Percentiles rank a stretch among this genome's conserved stretches.
These are phyloP conservation scores for Pachypanchax playfairii DNA, from an alignment of 2,113 vertebrate species.

Conservation along the genomic window DNA sequence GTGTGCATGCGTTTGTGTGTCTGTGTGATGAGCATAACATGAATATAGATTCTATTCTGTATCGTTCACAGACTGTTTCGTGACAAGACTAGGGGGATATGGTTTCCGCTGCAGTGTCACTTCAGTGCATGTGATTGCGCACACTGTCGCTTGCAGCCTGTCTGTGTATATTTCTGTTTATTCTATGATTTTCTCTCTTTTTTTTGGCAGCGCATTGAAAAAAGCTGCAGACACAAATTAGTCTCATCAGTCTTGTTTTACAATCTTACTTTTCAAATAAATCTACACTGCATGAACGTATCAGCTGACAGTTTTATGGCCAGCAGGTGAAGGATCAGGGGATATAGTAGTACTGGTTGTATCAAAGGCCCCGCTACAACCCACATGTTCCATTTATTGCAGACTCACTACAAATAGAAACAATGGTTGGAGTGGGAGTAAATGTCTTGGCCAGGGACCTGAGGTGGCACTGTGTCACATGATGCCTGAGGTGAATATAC, in stretches of 20 bases:
- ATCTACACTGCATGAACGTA: slow-evolving; percentile 1
- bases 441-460: slow-evolving; percentile 54
- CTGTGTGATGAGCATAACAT: slow-evolving; percentile 33
- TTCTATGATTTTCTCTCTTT: not conserved
- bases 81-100: slow-evolving; percentile 69
- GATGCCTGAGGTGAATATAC: slow-evolving; percentile 26
- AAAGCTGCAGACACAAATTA: not conserved
- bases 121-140: slow-evolving; percentile 39
- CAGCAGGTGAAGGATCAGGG: slow-evolving; percentile 39
- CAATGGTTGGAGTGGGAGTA: slow-evolving; percentile 67
- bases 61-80: slow-evolving; percentile 66
- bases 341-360: slow-evolving; percentile 25
- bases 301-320: slow-evolving; percentile 5
- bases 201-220: not conserved
- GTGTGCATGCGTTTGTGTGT: slow-evolving; percentile 22
- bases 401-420: slow-evolving; percentile 63
- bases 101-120: slow-evolving; percentile 68
- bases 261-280: slow-evolving; percentile 2
- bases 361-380: slow-evolving; percentile 52
- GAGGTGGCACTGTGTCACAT: slow-evolving; percentile 32
- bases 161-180: slow-evolving; percentile 6
- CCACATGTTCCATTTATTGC: slow-evolving; percentile 56
- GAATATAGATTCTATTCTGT: slow-evolving; percentile 54
- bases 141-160: slow-evolving; percentile 10
- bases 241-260: not conserved